Base-by-base conservation (phyloP, 2,888 invertebrate genomes). In the Agrilus mali region DNA sequence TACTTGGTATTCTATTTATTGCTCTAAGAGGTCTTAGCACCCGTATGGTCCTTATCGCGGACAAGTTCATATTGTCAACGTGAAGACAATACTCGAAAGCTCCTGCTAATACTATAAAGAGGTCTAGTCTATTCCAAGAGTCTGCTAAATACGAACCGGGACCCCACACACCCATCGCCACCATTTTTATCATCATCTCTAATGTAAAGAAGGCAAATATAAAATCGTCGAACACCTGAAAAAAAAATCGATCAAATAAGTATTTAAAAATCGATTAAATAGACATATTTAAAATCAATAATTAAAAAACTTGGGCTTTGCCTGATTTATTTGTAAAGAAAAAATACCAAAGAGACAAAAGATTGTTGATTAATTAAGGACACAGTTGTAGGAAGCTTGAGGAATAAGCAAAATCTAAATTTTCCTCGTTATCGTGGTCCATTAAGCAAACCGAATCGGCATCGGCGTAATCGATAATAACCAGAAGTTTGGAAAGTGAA, bases 1-100 rank as follows among this genome's bases (percentile, higher is more conserved):
- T 75, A 92, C 97, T 98, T 65, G 98, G 98, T 78, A 98, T 98
- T 67, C 98, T 82, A 77, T 98, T 99, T 70, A 98, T 99, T 51
- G 98, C 98, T 56, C 98, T 73, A 53, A 99, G 73, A 38, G 98
- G 98, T 63, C 98, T 74, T 50, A 99, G 75, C 50, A 98, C 98
- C 63, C 98, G 79, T 63, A 98, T 95, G 50, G 98, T 98, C 60
- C 98, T 77, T 64, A 98, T 97, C 45, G 98, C 95, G 49, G 97
- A 94, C 65, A 98, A 74, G 72, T 97, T 98, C 69, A 98, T 86
- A 70, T 95, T 96, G 67, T 96, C 94, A 64, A 95, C 87, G 66
- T 94, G 87, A 61, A 96, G 72, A 63, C 88, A 83, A 65, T 93
- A 93, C 70, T 93, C 93, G 55, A 90, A 66, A 43, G 85, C 82